phyloP scores from a whole-genome alignment of 2,888 invertebrate species.

The Ligdia adustata region DNA sequence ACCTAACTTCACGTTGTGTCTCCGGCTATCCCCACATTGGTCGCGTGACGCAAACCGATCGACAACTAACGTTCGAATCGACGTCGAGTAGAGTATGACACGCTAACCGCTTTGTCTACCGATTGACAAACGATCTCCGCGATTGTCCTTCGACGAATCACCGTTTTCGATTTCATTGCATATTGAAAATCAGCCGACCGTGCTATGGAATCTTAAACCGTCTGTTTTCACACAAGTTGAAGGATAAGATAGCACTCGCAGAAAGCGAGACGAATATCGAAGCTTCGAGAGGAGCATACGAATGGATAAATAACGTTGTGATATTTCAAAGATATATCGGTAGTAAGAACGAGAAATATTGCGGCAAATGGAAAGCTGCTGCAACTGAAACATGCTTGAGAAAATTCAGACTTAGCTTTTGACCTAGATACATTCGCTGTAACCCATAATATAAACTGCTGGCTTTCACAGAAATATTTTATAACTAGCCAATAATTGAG shows the following conservation, averaged over 20 bases:
- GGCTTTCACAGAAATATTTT: not conserved
- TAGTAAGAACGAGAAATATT: constrained; percentile 12
- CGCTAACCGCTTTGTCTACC: constrained; percentile 63
- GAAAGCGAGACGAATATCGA: constrained; percentile 12
- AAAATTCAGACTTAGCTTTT: constrained; percentile 11
- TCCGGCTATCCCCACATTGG: constrained; percentile 40
- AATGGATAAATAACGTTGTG: constrained; percentile 12
- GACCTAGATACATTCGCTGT: constrained; percentile 6
- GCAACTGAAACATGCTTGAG: constrained; percentile 8
- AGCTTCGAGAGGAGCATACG: constrained; percentile 6
- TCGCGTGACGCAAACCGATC: constrained; percentile 67
- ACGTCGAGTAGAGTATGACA: constrained; percentile 69
- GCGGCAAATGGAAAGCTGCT: constrained; percentile 4
- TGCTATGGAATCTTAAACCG: constrained; percentile 32
- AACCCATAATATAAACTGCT: not conserved
- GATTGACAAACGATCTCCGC: constrained; percentile 63
- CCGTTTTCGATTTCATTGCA: constrained; percentile 46
- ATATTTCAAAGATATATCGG: constrained; percentile 16
- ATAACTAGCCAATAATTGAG: no score
- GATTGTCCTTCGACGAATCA: constrained; percentile 56
- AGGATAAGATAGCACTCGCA: constrained; percentile 1
- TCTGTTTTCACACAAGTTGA: constrained; percentile 36
- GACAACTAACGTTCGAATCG: constrained; percentile 59
- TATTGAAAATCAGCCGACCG: constrained; percentile 38
- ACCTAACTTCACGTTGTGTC: constrained; percentile 46